These are phyloP conservation scores for Nebria salina DNA, from an alignment of 2,888 invertebrate genomes.

Conservation along the genomic window DNA sequence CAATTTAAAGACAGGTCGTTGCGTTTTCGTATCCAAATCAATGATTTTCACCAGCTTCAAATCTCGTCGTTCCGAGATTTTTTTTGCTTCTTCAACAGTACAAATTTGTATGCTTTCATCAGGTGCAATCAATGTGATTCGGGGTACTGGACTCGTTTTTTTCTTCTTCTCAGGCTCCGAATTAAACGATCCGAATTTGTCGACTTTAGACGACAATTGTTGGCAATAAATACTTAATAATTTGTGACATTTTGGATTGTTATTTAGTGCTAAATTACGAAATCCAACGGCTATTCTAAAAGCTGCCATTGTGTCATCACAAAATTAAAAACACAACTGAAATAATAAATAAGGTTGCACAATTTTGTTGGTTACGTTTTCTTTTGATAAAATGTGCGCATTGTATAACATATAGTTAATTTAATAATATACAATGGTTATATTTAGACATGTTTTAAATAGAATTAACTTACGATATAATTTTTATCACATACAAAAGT, in stretches of 20 bases:
- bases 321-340: constrained; percentile 54
- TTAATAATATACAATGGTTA: constrained; percentile 33
- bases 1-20: constrained; percentile 75
- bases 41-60: constrained; percentile 75
- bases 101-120: constrained; percentile 68
- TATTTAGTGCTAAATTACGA: constrained; percentile 29
- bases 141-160: constrained; percentile 61
- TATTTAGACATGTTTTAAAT: constrained; percentile 26
- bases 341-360: constrained; percentile 54
- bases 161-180: constrained; percentile 53
- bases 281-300: constrained; percentile 39
- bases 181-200: constrained; percentile 32
- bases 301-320: constrained; percentile 39
- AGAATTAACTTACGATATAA: constrained; percentile 26
- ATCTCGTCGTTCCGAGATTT: constrained; percentile 73
- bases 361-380: constrained; percentile 30
- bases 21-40: constrained; percentile 74
- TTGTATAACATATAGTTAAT: constrained; percentile 7
- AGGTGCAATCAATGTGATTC: constrained; percentile 72
- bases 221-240: constrained; percentile 29
- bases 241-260: constrained; percentile 35
- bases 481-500: constrained; percentile 37
- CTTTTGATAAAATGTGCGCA: constrained; percentile 31
- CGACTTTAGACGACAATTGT: constrained; percentile 48
- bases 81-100: constrained; percentile 75